These are phyloP conservation scores for Ectropis grisescens DNA, from an alignment of 1,140 invertebrate species.

Conservation along the genomic window DNA sequence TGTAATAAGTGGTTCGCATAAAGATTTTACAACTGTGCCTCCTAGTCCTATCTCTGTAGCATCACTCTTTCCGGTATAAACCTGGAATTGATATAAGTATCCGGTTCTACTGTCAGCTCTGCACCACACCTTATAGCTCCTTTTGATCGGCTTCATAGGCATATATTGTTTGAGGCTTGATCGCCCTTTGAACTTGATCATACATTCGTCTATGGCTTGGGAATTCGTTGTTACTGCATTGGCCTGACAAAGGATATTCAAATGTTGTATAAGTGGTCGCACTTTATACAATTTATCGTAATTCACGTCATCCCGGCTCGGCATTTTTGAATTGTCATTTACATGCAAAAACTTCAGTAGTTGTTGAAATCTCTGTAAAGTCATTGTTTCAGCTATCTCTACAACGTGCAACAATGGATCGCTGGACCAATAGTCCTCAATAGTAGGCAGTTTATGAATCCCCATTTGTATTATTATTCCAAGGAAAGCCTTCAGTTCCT, in stretches of 20 bases:
- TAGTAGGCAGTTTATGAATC: conserved; percentile 11
- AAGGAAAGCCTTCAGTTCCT: conserved; percentile 3
- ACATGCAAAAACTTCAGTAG: conserved; percentile 8
- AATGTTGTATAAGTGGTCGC: conserved; percentile 7
- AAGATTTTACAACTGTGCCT: too few species aligned
- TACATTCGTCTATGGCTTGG: conserved; percentile 1
- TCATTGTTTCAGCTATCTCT: conserved; percentile 13
- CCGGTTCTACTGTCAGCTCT: too few species aligned
- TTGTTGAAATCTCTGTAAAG: background rate
- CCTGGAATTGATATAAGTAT: too few species aligned
- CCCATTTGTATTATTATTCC: conserved; percentile 7
- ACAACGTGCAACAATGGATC: conserved; percentile 10
- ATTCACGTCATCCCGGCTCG: conserved; percentile 6
- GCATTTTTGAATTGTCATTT: conserved; percentile 11
- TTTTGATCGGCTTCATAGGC: background rate
- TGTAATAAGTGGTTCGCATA: too few species aligned
- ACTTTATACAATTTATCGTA: conserved; percentile 13
- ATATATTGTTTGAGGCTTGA: conserved; percentile 4
- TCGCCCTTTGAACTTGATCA: too few species aligned
- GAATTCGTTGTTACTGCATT: conserved; percentile 12
- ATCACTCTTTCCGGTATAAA: too few species aligned
- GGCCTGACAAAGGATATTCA: conserved; percentile 7
- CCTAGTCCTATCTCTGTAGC: too few species aligned
- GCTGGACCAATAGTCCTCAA: conserved; percentile 7
- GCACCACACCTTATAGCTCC: too few species aligned